These are phyloP conservation scores for Zosterops pallidus DNA, from an alignment of 2,113 vertebrate species.

Conservation along the genomic window DNA sequence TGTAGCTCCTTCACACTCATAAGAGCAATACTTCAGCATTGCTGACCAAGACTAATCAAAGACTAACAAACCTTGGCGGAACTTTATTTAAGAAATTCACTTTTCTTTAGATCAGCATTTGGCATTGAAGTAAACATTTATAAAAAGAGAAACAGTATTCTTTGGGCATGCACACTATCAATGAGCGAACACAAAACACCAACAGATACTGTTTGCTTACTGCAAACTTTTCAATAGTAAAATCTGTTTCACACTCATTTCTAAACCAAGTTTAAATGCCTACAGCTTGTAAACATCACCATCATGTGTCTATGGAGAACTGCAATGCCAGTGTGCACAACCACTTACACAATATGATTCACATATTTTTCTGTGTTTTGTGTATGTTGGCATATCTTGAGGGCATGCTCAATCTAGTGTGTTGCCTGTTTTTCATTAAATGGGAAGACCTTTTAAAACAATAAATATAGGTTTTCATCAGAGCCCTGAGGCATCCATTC, in stretches of 20 bases:
- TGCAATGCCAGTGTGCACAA: slow-evolving; percentile 9
- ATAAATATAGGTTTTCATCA: slow-evolving; percentile 36
- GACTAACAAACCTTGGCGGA: neutral
- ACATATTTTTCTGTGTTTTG: slow-evolving; percentile 31
- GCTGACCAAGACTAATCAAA: neutral
- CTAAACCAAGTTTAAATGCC: neutral
- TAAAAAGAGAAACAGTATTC: neutral
- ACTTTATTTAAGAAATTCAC: neutral
- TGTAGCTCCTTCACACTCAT: neutral
- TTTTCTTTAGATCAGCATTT: neutral
- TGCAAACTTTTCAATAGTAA: neutral
- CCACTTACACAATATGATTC: neutral
- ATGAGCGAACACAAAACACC: neutral
- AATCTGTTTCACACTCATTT: neutral
- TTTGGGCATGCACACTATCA: neutral
- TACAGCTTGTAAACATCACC: neutral
- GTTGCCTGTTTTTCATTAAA: slow-evolving; percentile 42
- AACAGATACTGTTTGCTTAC: neutral
- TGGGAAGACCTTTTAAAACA: neutral
- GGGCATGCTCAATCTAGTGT: slow-evolving; percentile 47
- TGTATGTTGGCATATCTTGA: slow-evolving; percentile 29
- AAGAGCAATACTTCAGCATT: neutral
- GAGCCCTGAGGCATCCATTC: slow-evolving; percentile 18
- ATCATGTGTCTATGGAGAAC: neutral
- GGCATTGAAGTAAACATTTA: neutral